Evolutionary conservation across 2,113 vertebrate species (phyloP), one percentile per base, ranked within the genome.

Genomic region (Prionailurus bengalensis): DNA sequence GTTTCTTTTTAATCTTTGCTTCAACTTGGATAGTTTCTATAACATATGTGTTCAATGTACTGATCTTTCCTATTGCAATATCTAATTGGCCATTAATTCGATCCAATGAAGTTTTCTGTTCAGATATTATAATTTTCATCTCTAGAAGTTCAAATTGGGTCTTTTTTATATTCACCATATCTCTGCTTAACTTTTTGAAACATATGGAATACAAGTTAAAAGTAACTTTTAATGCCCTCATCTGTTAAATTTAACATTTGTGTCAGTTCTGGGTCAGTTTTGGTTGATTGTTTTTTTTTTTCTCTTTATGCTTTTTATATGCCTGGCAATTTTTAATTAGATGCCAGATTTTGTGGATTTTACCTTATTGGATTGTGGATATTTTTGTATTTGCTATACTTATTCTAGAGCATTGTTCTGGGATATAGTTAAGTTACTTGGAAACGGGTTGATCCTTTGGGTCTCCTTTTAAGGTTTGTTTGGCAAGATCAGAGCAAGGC

Each of bases 281-380:
- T n/a, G 16, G 80, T 89, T 71, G 48, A 78, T 39, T 7, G 13
- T 66, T 93, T 74, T 61, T 36, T 89, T 81, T 78, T 81, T 33
- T 71, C 5, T 71, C 7, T 95, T 93, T 5, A 83, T 89, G 13
- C 6, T 55, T 79, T 78, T 93, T 87, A 21, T 17, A 29, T 79
- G 21, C 63, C 51, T 89, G 23, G 1, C 29, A 48, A 63, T 88
- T 27, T 91, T 90, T 94, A 74, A 82, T 85, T 78, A 27, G 7
- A 68, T 94, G 68, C 53, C 19, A 55, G 80, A 94, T 90, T 94
- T 96, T 95, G 19, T 90, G 36, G 48, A 90, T 73, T 95, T 82
- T 85, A 58, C n/a, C 65, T 73, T 94, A 25, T 94, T 92, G 29
- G n/a, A 21, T 92, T 7, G 23, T 45, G 9, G 42, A 25, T 94